Percentiles rank a stretch among this genome's conserved stretches.
phyloP scores from a whole-genome alignment of 2,888 invertebrate species.

The Drosophila colorata region DNA sequence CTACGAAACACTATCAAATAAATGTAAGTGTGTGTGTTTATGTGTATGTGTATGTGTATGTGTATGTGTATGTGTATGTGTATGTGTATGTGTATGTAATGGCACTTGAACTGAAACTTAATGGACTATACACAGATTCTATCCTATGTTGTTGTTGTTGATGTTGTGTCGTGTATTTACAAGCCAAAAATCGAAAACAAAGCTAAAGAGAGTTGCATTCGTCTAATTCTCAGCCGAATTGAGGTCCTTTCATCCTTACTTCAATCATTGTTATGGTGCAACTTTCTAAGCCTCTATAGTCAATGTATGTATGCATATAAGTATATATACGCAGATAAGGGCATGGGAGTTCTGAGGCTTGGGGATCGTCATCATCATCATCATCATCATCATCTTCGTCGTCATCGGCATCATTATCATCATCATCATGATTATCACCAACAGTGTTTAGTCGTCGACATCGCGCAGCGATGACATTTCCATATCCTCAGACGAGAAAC shows the following conservation, averaged over 20 bases:
- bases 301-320: not conserved
- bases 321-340: not conserved
- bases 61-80: conserved; percentile 11
- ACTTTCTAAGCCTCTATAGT: conserved; percentile 10
- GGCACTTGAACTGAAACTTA: conserved; percentile 78
- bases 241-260: not conserved
- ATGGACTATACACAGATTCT: conserved; percentile 40
- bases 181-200: conserved; percentile 26
- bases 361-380: not conserved
- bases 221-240: not conserved
- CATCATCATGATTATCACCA: not conserved
- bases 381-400: no score
- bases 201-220: conserved; percentile 9
- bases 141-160: conserved; percentile 11
- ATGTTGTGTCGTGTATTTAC: conserved; percentile 49
- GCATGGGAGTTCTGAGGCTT: not conserved
- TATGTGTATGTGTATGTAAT: conserved; percentile 49
- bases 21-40: conserved; percentile 7
- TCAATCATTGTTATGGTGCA: not conserved
- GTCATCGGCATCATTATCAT: no score
- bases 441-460: conserved; percentile 89
- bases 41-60: conserved; percentile 7
- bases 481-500: conserved; percentile 90
- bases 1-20: conserved; percentile 40
- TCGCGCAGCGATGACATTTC: conserved; percentile 90